A percentile compares a stretch with the other conserved stretches of the same genome.
These are phyloP conservation scores for Phorcus lineatus DNA, from an alignment of 2,888 invertebrate species.

Conservation along the genomic window DNA sequence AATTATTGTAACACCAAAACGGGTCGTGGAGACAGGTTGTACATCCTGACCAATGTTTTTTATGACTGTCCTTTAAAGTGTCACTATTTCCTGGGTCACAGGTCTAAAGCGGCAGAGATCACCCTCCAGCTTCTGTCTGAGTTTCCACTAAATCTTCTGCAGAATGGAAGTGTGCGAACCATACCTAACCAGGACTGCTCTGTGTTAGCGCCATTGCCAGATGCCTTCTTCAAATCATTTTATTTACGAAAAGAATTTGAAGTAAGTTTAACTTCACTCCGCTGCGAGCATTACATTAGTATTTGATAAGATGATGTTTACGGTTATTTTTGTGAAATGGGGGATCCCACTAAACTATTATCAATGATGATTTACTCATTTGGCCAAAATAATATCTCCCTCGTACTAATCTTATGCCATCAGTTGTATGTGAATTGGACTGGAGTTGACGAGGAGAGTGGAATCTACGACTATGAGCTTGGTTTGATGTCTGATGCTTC, in stretches of 20 bases:
- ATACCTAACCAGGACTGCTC: background rate
- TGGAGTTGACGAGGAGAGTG: conserved; percentile 40
- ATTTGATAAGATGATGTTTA: too few relatives aligned
- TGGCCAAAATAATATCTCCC: background rate
- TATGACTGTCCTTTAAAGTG: too few relatives aligned
- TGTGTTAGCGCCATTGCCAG: background rate
- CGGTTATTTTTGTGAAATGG: too few relatives aligned
- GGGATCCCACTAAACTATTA: too few relatives aligned
- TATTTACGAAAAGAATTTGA: background rate
- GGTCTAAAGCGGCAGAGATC: background rate
- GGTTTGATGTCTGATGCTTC: conserved; percentile 41
- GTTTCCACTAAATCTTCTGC: background rate
- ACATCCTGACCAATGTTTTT: too few relatives aligned
- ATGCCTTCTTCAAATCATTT: too few relatives aligned
- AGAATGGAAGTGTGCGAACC: background rate
- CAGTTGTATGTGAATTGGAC: conserved; percentile 49
- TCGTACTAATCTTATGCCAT: background rate
- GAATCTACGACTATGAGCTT: conserved; percentile 52
- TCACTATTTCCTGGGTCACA: background rate
- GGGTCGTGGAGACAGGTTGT: too few relatives aligned
- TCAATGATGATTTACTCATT: too few relatives aligned
- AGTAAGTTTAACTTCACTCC: background rate
- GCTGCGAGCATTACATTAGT: too few relatives aligned
- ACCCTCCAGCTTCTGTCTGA: background rate
- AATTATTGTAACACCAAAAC: too few relatives aligned